A percentile compares a stretch with the other conserved stretches of the same genome.
phyloP scores from a whole-genome alignment of 2,113 vertebrate genomes.

The Megaceryle maxima region DNA sequence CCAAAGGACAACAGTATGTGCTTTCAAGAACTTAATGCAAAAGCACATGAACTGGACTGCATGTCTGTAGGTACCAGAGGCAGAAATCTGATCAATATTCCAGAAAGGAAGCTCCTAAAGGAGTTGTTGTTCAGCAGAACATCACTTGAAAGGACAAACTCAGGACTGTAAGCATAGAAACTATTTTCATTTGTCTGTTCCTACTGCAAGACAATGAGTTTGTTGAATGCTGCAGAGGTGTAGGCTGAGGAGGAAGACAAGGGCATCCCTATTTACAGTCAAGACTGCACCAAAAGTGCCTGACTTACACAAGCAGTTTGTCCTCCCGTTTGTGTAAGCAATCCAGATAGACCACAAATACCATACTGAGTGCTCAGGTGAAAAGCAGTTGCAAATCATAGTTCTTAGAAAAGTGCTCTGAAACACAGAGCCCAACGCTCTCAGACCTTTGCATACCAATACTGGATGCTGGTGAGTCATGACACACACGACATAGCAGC shows the following conservation, averaged over 20 bases:
- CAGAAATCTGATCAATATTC: not conserved
- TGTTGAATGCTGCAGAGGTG: not conserved
- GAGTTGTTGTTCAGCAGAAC: not conserved
- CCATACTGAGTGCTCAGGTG: not conserved
- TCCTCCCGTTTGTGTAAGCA: constrained; percentile 22
- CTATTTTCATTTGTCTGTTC: not conserved
- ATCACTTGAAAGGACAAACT: not conserved
- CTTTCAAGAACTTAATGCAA: not conserved
- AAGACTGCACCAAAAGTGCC: not conserved
- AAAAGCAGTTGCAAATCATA: constrained; percentile 16
- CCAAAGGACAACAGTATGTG: not conserved
- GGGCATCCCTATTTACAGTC: not conserved
- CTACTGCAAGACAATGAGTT: not conserved
- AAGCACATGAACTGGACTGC: not conserved
- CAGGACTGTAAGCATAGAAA: not conserved
- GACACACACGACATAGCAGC: not conserved
- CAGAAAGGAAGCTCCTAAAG: not conserved
- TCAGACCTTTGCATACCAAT: not conserved
- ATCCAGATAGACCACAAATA: constrained; percentile 1
- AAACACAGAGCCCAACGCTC: not conserved
- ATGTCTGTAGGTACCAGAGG: not conserved
- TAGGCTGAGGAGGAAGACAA: not conserved
- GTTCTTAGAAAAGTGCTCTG: not conserved
- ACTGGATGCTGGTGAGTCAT: not conserved
- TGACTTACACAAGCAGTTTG: constrained; percentile 8